A percentile compares a stretch with the other conserved stretches of the same genome.
Conservation (phyloP, 2,888 invertebrate genomes). For the Drosophila phalerata region DNA sequence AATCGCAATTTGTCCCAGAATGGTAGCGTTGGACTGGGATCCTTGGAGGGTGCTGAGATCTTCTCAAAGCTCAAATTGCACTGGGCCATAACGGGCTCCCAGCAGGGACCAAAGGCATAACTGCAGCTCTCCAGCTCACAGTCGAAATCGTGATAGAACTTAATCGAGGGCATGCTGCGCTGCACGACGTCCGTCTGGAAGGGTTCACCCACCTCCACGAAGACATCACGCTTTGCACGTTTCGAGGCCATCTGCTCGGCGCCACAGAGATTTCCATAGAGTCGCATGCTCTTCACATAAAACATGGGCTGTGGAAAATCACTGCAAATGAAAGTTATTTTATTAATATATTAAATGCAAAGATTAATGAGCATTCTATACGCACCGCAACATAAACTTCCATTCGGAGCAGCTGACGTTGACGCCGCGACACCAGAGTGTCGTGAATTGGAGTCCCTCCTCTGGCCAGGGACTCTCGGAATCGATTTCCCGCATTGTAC, state of each 20-base stretch:
- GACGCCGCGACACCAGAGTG: constrained; percentile 96
- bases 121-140: constrained; percentile 95
- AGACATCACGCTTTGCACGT: constrained; percentile 86
- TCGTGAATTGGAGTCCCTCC: constrained; percentile 94
- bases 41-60: constrained; percentile 93
- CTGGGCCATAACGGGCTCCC: constrained; percentile 93
- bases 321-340: constrained; percentile 83
- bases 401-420: constrained; percentile 93
- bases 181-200: constrained; percentile 94
- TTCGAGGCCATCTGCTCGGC: constrained; percentile 94
- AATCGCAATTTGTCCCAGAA: constrained; percentile 99
- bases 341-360: background rate
- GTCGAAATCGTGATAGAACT: constrained; percentile 99
- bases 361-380: background rate
- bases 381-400: constrained; percentile 91
- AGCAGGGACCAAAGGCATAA: constrained; percentile 99
- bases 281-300: constrained; percentile 92
- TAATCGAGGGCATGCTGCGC: constrained; percentile 96
- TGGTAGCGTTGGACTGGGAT: constrained; percentile 96
- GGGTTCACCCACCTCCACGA: constrained; percentile 91
- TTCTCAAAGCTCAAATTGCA: constrained; percentile 91
- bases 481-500: constrained; percentile 93
- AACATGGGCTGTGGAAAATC: constrained; percentile 98
- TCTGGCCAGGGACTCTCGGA: constrained; percentile 96
- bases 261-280: constrained; percentile 96